Percentiles rank a stretch among this genome's conserved stretches.
Evolutionary conservation across 37 sponge, comb jelly and placozoan genomes (phyloP).

Genomic region (Ianthella basta): DNA sequence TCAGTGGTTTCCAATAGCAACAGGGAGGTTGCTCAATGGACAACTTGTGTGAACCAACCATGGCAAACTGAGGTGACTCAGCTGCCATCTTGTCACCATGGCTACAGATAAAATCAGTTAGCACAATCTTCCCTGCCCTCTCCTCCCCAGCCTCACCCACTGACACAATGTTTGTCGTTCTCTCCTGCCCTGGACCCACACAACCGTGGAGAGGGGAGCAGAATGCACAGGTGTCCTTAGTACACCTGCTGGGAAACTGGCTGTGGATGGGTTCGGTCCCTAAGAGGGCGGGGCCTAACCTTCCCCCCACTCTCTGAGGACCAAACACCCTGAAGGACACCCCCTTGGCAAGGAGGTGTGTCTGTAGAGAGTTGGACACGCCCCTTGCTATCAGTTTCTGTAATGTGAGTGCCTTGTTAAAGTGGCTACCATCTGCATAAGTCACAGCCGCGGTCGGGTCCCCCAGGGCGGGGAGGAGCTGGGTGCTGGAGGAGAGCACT

Average conservation of each 20-base stretch:
- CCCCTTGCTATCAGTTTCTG: conserved; percentile 53
- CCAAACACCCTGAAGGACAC: conserved; percentile 37
- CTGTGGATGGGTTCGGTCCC: not conserved
- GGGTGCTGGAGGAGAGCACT: no score
- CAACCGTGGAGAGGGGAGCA: conserved; percentile 85
- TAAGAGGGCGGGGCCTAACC: not conserved
- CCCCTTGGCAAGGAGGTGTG: conserved; percentile 73
- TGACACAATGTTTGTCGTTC: not conserved
- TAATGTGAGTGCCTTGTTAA: conserved; percentile 80
- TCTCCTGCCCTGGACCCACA: conserved; percentile 11
- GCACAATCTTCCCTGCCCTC: conserved; percentile 20
- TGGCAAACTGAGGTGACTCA: not conserved
- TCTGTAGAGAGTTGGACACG: conserved; percentile 57
- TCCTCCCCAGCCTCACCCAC: not conserved
- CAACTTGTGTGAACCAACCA: not conserved
- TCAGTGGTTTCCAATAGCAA: not conserved
- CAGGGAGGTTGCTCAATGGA: not conserved
- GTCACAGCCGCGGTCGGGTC: conserved; percentile 34
- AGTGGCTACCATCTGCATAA: conserved; percentile 79
- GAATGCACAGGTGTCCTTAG: not conserved
- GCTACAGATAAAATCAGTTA: conserved; percentile 39
- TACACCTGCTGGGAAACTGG: not conserved
- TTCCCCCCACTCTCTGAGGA: not conserved
- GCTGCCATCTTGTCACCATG: conserved; percentile 56
- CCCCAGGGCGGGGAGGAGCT: conserved; percentile 12